phyloP scores from a whole-genome alignment of 2,888 invertebrate species.

The Spodoptera exigua region DNA sequence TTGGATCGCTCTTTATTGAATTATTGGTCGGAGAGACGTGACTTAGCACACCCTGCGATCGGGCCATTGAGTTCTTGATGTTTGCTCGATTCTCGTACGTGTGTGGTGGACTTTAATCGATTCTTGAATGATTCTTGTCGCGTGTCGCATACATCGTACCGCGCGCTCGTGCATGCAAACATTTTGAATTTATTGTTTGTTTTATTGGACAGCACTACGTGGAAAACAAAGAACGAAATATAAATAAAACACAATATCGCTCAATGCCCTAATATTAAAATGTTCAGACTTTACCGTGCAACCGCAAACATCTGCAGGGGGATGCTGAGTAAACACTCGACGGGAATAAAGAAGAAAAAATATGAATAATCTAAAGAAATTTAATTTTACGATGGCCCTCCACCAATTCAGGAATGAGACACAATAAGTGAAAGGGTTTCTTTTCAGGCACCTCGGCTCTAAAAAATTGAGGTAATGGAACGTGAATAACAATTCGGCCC shows the following conservation, averaged over 20 bases:
- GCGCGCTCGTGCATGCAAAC: constrained; percentile 61
- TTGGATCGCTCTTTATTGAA: constrained; percentile 83
- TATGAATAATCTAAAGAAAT: constrained; percentile 80
- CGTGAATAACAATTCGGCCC: constrained; percentile 88
- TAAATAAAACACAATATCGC: constrained; percentile 20
- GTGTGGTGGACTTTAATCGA: constrained; percentile 80
- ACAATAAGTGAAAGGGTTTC: constrained; percentile 87
- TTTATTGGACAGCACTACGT: constrained; percentile 38
- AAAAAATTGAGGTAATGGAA: constrained; percentile 89
- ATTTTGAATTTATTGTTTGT: constrained; percentile 62
- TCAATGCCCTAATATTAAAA: constrained; percentile 45
- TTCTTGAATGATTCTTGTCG: constrained; percentile 77
- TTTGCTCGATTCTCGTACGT: constrained; percentile 80
- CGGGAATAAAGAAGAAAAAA: constrained; percentile 57
- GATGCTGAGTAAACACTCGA: constrained; percentile 60
- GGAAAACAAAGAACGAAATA: constrained; percentile 31
- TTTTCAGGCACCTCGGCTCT: constrained; percentile 84
- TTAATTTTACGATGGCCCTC: constrained; percentile 81
- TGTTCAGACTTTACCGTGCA: constrained; percentile 49
- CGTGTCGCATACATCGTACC: constrained; percentile 61
- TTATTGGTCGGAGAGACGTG: constrained; percentile 80
- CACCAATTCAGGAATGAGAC: constrained; percentile 82
- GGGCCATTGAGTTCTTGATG: constrained; percentile 76
- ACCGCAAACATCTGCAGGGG: constrained; percentile 59
- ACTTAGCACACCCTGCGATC: constrained; percentile 69